phyloP scores from a whole-genome alignment of 2,888 invertebrate species.

The Caenorhabditis japonica region DNA sequence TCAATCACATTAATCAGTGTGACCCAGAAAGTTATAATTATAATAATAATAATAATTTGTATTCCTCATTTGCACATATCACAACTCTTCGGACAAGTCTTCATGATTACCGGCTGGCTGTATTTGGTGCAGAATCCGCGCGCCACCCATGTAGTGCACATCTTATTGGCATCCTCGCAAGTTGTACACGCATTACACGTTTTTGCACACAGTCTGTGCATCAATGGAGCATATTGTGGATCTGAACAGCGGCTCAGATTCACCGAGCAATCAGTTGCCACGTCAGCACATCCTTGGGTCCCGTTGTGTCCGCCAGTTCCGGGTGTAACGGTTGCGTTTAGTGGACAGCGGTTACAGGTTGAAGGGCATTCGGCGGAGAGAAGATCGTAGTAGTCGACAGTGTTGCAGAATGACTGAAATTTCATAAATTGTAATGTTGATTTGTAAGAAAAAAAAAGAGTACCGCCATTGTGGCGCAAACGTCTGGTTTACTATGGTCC shows the following conservation, averaged over 20 bases:
- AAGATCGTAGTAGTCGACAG: conserved; percentile 55
- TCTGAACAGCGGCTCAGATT: conserved; percentile 30
- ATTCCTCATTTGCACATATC: conserved; percentile 29
- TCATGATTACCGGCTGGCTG: conserved; percentile 15
- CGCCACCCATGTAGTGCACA: conserved; percentile 36
- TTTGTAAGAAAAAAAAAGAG: too few species aligned
- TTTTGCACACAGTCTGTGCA: conserved; percentile 55
- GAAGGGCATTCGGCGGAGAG: conserved; percentile 55
- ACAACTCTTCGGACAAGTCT: conserved; percentile 47
- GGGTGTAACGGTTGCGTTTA: conserved; percentile 21
- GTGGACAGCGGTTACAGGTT: conserved; percentile 55
- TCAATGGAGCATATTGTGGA: conserved; percentile 40
- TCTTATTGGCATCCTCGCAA: conserved; percentile 47
- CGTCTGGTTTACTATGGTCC: conserved; percentile 35
- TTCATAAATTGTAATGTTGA: too few species aligned
- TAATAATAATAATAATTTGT: too few species aligned
- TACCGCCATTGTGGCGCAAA: conserved; percentile 50
- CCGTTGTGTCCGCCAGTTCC: conserved; percentile 8
- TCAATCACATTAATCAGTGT: too few species aligned
- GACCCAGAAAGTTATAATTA: too few species aligned
- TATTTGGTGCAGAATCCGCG: conserved; percentile 47
- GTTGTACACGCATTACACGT: conserved; percentile 50
- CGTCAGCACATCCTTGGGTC: conserved; percentile 32
- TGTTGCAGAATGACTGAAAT: conserved; percentile 53
- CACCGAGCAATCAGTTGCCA: conserved; percentile 40